Conservation (phyloP, 23 tunicate genomes). For the Corella eumyota region DNA sequence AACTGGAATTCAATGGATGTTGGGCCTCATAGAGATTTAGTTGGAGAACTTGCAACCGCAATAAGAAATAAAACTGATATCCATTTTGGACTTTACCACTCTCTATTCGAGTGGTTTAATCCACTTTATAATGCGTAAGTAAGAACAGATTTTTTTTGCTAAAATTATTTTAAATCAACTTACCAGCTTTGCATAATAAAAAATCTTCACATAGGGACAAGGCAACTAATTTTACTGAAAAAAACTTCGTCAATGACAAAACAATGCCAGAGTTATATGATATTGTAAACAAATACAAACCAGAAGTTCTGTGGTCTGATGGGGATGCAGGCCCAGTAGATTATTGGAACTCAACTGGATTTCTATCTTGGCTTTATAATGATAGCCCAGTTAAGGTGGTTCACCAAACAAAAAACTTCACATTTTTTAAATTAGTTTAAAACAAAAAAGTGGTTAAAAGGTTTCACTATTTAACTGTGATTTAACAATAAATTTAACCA, state of each 20-base stretch:
- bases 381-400: constrained; percentile 80
- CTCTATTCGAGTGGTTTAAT: constrained; percentile 83
- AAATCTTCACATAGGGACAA: constrained; percentile 33
- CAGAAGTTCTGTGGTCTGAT: constrained; percentile 84
- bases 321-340: constrained; percentile 45
- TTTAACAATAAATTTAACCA: no score
- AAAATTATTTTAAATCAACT: not conserved
- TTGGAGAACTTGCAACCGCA: constrained; percentile 66
- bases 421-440: no score
- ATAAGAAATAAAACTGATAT: constrained; percentile 45
- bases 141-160: not conserved
- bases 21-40: constrained; percentile 72
- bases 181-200: not conserved
- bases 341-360: constrained; percentile 72
- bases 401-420: no score
- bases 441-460: no score
- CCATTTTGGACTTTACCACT: constrained; percentile 66
- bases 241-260: constrained; percentile 25
- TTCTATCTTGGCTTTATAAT: constrained; percentile 79
- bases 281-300: constrained; percentile 67
- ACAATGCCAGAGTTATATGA: constrained; percentile 79
- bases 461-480: no score
- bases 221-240: constrained; percentile 47
- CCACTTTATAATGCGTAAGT: constrained; percentile 44
- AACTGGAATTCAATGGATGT: constrained; percentile 75